phyloP scores from a whole-genome alignment of 2,888 invertebrate genomes.

The Drosophila macrospina region DNA sequence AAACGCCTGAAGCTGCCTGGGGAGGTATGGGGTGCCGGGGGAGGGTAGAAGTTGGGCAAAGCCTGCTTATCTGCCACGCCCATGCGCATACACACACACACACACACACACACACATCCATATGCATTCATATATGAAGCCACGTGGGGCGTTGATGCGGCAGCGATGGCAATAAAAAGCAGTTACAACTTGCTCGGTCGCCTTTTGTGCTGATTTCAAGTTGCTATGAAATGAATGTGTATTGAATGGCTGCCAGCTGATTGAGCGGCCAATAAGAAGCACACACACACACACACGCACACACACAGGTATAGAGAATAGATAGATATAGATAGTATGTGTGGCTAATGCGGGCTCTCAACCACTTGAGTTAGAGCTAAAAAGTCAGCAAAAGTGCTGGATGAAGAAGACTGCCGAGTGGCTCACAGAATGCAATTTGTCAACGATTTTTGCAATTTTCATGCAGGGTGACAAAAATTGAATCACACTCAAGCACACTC shows the following conservation, averaged over 20 bases:
- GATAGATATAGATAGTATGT: constrained; percentile 2
- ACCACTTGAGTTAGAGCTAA: constrained; percentile 49
- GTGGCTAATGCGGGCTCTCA: constrained; percentile 49
- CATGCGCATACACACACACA: constrained; percentile 17
- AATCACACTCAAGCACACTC: constrained; percentile 41
- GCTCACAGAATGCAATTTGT: constrained; percentile 72
- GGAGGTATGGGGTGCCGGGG: no score
- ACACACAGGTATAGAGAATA: constrained; percentile 2
- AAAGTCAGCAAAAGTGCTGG: constrained; percentile 51
- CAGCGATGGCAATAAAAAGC: constrained; percentile 67
- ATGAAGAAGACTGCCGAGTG: constrained; percentile 20
- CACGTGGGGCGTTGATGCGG: constrained; percentile 48
- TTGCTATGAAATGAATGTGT: constrained; percentile 69
- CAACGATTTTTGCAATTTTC: constrained; percentile 75
- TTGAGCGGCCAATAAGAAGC: constrained; percentile 39
- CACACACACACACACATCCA: constrained; percentile 14
- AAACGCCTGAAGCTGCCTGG: constrained; percentile 31
- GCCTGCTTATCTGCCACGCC: constrained; percentile 56
- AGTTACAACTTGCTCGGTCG: constrained; percentile 63
- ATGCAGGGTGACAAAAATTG: constrained; percentile 64
- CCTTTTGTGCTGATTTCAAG: constrained; percentile 59
- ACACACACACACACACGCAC: constrained; percentile 9
- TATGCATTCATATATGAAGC: not conserved
- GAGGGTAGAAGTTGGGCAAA: constrained; percentile 4
- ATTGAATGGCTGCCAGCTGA: constrained; percentile 62